Base-by-base conservation (phyloP, 2,888 invertebrate species). In the Lydus trimaculatus region DNA sequence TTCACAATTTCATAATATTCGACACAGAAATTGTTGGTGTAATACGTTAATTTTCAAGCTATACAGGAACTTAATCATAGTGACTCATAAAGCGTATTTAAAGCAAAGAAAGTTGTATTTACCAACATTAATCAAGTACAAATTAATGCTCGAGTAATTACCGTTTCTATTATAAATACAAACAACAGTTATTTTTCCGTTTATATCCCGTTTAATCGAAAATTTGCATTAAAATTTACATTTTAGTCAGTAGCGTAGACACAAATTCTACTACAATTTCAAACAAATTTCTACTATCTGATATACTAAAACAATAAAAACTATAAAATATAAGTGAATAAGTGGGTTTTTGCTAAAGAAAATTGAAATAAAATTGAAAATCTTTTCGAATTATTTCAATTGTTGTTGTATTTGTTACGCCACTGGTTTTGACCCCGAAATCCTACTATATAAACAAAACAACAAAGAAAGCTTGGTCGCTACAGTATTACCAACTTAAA, bases 381-480 rank as follows among this genome's bases (percentile, higher is more conserved):
- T 13, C 7, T 56, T 1, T 25, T 6, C 6, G 1, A 56, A 15
- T 28, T 28, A n/a, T 25, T 28, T 23, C 1, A 15, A 56, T 15
- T 2, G 0, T n/a, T 4, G 28, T 33, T 1, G 25, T 23, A 31
- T n/a, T 48, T 43, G 62, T 17, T 62, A 58, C 69, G 65, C 65
- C 69, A 17, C 60, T 69, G 69, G 15, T 0, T 25, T 52, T 61
- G 69, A 66, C 69, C 69, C 58, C 1, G 56, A 63, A 61, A 63
- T 65, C 63, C 59, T 58, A 23, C 43, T 39, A 52, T 59, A 65
- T 60, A 20, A 63, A 39, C 60, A 69, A 59, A 43, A 69, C 65
- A 39, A 66, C 63, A 66, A 69, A 69, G 69, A 52, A 52, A 25
- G 56, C 36, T 20, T 36, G 28, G 11, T 61, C 17, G 13, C 5